Evolutionary conservation across 2,797 vertebrate genomes (phyloP).

Genomic region (Babyrousa celebensis): DNA sequence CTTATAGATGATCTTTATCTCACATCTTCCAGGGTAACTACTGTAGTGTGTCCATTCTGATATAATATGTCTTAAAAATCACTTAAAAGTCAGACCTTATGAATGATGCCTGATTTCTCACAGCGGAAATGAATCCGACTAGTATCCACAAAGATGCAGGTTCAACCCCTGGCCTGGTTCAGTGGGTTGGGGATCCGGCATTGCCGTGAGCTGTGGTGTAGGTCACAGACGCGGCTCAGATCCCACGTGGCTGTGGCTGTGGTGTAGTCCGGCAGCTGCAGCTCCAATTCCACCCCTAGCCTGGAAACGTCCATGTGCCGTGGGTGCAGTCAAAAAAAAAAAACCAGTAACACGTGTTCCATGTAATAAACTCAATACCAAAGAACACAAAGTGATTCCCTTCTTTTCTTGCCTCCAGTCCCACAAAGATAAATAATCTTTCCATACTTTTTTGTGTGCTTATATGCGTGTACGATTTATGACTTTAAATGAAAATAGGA

Average conservation of each 20-base stretch:
- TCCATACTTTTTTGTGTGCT: background rate
- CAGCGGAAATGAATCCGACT: too few species aligned
- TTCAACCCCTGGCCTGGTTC: too few species aligned
- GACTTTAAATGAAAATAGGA: background rate
- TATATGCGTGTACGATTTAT: background rate
- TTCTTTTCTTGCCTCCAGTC: background rate
- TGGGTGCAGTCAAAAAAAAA: background rate
- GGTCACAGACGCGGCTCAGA: too few species aligned
- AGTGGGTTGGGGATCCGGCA: too few species aligned
- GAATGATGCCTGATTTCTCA: background rate
- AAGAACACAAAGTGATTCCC: background rate
- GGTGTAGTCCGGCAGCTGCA: too few species aligned
- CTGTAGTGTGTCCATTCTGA: background rate
- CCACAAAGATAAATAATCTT: background rate
- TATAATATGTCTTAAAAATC: background rate
- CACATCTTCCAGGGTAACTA: background rate
- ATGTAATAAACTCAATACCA: background rate
- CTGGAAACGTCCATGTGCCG: too few species aligned
- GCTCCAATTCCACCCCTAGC: too few species aligned
- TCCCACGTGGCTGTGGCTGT: too few species aligned
- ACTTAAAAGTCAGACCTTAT: background rate
- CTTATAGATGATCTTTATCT: background rate
- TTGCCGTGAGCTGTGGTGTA: too few species aligned
- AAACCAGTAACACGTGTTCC: background rate
- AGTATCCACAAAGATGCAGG: too few species aligned